Conservation (phyloP, 2,888 invertebrate species). For the Erynnis tages region DNA sequence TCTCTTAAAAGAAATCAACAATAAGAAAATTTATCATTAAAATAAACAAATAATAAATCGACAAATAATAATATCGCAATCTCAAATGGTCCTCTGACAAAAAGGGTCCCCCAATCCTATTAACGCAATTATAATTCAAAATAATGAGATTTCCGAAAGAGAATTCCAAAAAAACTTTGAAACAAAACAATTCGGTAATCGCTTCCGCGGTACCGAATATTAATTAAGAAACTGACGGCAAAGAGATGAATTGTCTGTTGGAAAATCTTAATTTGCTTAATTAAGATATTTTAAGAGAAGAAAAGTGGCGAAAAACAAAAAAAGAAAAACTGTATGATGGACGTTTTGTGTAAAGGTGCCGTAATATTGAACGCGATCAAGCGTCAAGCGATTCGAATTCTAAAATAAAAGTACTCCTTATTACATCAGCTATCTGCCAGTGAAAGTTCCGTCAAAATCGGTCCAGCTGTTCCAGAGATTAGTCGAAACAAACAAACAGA, state of each 20-base stretch:
- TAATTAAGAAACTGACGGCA: constrained; percentile 54
- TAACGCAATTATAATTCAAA: background rate
- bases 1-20: too few species aligned
- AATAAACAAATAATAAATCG: too few species aligned
- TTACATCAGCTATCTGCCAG: too few species aligned
- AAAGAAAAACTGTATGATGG: background rate
- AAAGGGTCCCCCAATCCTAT: background rate
- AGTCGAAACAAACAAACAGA: too few species aligned
- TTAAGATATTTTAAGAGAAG: constrained; percentile 45
- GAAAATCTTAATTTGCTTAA: constrained; percentile 63
- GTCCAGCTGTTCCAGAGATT: too few species aligned
- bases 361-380: background rate
- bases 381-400: too few species aligned
- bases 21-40: too few species aligned
- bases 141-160: constrained; percentile 6
- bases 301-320: constrained; percentile 16
- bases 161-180: background rate
- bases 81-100: too few species aligned
- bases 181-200: constrained; percentile 23
- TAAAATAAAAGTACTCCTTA: too few species aligned
- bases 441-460: too few species aligned
- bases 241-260: constrained; percentile 53
- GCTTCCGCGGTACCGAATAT: constrained; percentile 33
- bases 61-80: background rate
- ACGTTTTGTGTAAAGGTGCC: background rate